These are phyloP conservation scores for Geotria australis DNA, from an alignment of 2,797 vertebrate genomes.

Conservation along the genomic window DNA sequence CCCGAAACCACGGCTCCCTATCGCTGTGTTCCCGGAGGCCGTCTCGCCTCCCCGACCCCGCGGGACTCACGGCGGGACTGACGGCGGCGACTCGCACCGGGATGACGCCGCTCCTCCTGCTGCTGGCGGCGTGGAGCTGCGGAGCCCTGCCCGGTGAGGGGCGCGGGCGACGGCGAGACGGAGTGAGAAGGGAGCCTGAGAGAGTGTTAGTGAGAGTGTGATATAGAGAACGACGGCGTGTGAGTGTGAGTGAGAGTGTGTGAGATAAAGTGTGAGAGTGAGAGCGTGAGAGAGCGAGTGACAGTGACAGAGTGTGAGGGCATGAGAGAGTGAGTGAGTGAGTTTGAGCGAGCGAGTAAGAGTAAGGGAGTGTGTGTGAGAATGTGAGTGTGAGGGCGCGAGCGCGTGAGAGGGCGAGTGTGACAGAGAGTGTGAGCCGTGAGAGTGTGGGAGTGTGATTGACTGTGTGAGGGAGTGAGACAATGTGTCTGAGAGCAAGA, in stretches of 20 bases:
- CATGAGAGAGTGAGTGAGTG: background rate
- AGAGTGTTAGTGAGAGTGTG: background rate
- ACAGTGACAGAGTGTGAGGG: background rate
- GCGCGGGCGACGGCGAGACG: background rate
- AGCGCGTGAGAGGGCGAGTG: background rate
- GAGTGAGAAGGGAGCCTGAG: background rate
- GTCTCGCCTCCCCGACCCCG: no score
- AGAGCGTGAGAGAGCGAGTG: background rate
- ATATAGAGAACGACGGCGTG: background rate
- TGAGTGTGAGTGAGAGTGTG: background rate
- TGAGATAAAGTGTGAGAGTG: background rate
- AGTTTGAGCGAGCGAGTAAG: background rate
- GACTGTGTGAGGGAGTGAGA: background rate
- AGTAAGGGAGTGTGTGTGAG: background rate
- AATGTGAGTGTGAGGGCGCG: background rate
- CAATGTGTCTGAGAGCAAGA: background rate
- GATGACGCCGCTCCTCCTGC: background rate
- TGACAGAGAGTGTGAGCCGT: background rate
- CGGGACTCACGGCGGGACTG: background rate
- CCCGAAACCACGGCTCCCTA: no score
- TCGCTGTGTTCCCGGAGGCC: no score
- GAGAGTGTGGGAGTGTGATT: background rate
- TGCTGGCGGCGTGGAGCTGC: background rate
- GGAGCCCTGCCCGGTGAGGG: background rate
- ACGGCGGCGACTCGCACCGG: background rate